A percentile compares a stretch with the other conserved stretches of the same genome.
Conservation (phyloP, 2,888 invertebrate species). For the Clistopyga incitator region DNA sequence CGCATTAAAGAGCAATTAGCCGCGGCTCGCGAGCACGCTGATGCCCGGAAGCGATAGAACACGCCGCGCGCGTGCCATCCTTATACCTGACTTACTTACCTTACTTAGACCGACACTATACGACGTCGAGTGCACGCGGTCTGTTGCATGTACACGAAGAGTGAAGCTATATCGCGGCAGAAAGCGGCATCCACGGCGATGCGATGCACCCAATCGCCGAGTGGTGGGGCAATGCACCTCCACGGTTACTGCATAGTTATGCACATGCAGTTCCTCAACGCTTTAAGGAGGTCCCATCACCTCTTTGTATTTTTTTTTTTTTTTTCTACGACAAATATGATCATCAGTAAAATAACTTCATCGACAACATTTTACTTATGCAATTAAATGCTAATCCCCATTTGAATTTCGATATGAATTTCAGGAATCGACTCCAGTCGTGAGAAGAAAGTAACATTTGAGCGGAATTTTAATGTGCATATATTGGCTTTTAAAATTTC, state of each 20-base stretch:
- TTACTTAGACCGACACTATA: constrained; percentile 65
- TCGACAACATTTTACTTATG: background rate
- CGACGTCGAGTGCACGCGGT: constrained; percentile 34
- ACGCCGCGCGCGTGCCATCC: constrained; percentile 83
- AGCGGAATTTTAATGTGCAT: no score
- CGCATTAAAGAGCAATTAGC: constrained; percentile 83
- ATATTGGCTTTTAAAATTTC: background rate
- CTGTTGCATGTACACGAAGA: constrained; percentile 33
- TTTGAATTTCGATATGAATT: no score
- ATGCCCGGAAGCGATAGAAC: constrained; percentile 84
- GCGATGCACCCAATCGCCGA: constrained; percentile 27
- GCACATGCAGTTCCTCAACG: background rate
- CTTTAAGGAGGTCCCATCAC: constrained; percentile 6
- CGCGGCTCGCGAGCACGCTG: constrained; percentile 83
- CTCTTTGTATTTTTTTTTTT: background rate
- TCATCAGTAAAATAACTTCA: background rate
- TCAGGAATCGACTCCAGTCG: no score
- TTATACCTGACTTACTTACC: constrained; percentile 72
- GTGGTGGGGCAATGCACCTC: constrained; percentile 17
- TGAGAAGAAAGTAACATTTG: no score
- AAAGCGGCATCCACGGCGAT: constrained; percentile 28
- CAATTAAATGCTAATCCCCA: no score
- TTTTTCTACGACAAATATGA: background rate
- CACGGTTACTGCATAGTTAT: constrained; percentile 23
- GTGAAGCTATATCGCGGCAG: constrained; percentile 28